phyloP scores from a whole-genome alignment of 2,797 vertebrate genomes.

The Cephalopachus bancanus region DNA sequence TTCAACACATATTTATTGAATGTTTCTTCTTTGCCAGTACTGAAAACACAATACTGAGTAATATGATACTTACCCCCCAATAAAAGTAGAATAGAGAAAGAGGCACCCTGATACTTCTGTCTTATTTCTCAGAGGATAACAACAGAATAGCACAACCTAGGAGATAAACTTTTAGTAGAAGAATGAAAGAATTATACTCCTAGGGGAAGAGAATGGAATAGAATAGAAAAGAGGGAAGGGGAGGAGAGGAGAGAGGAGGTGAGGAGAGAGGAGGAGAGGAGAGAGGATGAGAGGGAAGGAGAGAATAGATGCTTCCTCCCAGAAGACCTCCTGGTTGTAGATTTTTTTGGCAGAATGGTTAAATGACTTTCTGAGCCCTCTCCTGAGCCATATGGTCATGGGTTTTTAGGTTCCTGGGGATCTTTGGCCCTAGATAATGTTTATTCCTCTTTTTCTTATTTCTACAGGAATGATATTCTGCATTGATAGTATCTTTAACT shows the following conservation, averaged over 20 bases:
- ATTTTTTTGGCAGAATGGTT: neutral
- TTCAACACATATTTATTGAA: conserved; percentile 9
- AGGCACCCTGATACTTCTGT: neutral
- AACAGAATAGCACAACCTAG: neutral
- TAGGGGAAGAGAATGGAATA: neutral
- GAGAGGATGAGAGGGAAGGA: neutral
- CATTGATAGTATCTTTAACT: neutral
- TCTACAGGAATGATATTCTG: neutral
- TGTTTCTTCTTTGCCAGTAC: neutral
- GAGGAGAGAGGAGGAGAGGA: neutral
- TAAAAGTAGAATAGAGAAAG: neutral
- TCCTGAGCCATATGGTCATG: neutral
- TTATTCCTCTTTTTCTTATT: neutral
- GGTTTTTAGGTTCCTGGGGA: neutral
- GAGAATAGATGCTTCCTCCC: neutral
- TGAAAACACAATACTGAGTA: conserved; percentile 43
- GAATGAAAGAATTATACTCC: neutral
- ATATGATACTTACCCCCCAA: neutral
- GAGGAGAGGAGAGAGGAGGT: fast-evolving
- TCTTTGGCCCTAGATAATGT: neutral
- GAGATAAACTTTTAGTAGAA: neutral
- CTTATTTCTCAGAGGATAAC: conserved; percentile 3
- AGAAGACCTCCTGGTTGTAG: neutral
- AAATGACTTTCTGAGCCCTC: neutral
- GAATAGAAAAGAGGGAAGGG: fast-evolving